Evolutionary conservation across 2,797 vertebrate genomes (phyloP), one percentile per base, ranked within the genome.

Genomic region (Gymnopithys bicolor): DNA sequence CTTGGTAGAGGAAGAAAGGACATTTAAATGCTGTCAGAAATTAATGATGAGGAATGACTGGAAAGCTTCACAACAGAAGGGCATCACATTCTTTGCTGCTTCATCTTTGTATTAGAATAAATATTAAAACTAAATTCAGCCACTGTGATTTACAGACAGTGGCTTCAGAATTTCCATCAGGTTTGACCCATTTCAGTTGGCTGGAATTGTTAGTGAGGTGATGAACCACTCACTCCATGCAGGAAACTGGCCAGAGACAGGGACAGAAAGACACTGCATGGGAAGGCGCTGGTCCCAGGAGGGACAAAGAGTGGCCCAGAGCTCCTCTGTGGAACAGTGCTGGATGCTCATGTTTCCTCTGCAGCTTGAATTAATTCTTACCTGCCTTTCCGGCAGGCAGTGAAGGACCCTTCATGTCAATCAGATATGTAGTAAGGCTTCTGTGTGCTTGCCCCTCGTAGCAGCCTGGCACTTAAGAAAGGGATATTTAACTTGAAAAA

Each of bases 401-500:
- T n/a, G 33, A 37, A 63, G 22, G 56, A 53, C 56, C 48, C 25
- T 74, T 59, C 22, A 3, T n/a, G 48, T 49, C 53, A 64, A 5
- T 60, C 37, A 53, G 27, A 39, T 91, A 62, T 58, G 17, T 48
- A 49, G 48, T 12, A 35, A 84, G 39, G 30, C 46, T 84, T 87
- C 52, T 41, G 25, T 70, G 63, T 85, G 43, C 62, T 51, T 83
- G 56, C 19, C 66, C 51, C 67, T 84, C 21, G 24, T 75, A 95
- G 78, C 56, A 67, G 35, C 39, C 52, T 90, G 46, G 37, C 52
- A 51, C 68, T 92, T 90, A 79, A 64, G 32, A 76, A 89, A 30
- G 41, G 37, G 13, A 60, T 87, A 60, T 94, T 94, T 93, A 89
- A 87, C 74, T 93, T 90, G 68, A 94, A 85, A 93, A 90, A 80